Evolutionary conservation across 2,888 invertebrate genomes (phyloP).

Genomic region (Drosophila silvestris): DNA sequence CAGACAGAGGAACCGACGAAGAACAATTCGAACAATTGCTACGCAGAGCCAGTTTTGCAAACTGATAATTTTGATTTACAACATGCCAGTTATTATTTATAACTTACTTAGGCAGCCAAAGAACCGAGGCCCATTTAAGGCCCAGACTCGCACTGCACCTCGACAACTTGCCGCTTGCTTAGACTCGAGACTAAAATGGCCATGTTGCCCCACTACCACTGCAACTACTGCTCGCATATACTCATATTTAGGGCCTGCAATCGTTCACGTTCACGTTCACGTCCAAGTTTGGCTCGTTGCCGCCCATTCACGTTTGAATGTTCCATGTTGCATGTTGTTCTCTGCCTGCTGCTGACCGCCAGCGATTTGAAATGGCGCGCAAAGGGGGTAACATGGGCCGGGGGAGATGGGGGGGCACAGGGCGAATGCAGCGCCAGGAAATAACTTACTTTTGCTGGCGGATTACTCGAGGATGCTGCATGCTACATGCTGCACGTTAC

Average conservation of each 20-base stretch:
- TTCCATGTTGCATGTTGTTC: conserved; percentile 27
- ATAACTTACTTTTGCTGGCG: conserved; percentile 72
- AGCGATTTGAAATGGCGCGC: conserved; percentile 59
- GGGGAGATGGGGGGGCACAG: neutral
- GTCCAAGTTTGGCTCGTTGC: conserved; percentile 43
- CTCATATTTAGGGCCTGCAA: conserved; percentile 48
- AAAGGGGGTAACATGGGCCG: conserved; percentile 1
- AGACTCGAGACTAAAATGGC: conserved; percentile 59
- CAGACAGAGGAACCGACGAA: neutral
- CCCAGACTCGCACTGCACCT: conserved; percentile 16
- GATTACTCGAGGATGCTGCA: conserved; percentile 38
- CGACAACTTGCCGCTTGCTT: conserved; percentile 2
- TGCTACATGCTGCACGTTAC: conserved; percentile 4
- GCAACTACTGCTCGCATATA: conserved; percentile 20
- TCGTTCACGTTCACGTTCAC: conserved; percentile 37
- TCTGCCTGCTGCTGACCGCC: conserved; percentile 59
- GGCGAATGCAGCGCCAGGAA: conserved; percentile 69
- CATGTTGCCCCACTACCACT: conserved; percentile 27
- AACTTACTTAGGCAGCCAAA: conserved; percentile 84
- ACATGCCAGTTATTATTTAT: conserved; percentile 86
- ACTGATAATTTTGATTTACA: conserved; percentile 86
- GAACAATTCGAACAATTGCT: conserved; percentile 63
- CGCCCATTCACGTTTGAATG: conserved; percentile 78
- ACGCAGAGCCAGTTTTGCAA: conserved; percentile 52
- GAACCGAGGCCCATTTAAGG: conserved; percentile 65